Evolutionary conservation across 2,888 invertebrate genomes (phyloP).

Genomic region (Drosophila neotestacea): DNA sequence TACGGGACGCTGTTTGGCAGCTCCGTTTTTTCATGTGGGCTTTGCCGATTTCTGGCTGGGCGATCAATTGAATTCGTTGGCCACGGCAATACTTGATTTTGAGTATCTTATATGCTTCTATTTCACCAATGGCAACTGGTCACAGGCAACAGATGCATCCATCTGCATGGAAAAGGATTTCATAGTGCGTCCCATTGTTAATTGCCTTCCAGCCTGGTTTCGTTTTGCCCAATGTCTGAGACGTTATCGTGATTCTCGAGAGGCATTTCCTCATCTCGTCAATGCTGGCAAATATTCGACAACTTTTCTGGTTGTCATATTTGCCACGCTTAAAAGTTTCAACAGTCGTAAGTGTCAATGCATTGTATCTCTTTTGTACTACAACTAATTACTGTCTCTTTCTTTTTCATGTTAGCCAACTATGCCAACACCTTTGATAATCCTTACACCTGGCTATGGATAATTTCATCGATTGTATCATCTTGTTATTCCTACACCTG

Average conservation of each 20-base stretch:
- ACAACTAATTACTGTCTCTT: not conserved
- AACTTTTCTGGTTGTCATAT: constrained; percentile 96
- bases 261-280: constrained; percentile 97
- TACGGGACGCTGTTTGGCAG: constrained; percentile 92
- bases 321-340: constrained; percentile 90
- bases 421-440: constrained; percentile 89
- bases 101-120: constrained; percentile 98
- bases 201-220: constrained; percentile 98
- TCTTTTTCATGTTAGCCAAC: constrained; percentile 84
- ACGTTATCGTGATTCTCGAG: constrained; percentile 96
- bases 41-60: constrained; percentile 99
- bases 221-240: constrained; percentile 98
- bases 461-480: constrained; percentile 92
- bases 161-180: constrained; percentile 90
- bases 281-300: constrained; percentile 99
- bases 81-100: constrained; percentile 95
- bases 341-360: constrained; percentile 87
- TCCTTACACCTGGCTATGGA: constrained; percentile 96
- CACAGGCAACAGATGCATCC: constrained; percentile 87
- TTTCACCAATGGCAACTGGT: constrained; percentile 91
- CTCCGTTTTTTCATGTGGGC: constrained; percentile 96
- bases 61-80: constrained; percentile 97
- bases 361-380: not conserved
- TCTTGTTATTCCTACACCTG: constrained; percentile 98
- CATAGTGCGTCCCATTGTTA: constrained; percentile 93